Base-by-base conservation (phyloP, 1,140 invertebrate species). In the Anagrus nilaparvatae region DNA sequence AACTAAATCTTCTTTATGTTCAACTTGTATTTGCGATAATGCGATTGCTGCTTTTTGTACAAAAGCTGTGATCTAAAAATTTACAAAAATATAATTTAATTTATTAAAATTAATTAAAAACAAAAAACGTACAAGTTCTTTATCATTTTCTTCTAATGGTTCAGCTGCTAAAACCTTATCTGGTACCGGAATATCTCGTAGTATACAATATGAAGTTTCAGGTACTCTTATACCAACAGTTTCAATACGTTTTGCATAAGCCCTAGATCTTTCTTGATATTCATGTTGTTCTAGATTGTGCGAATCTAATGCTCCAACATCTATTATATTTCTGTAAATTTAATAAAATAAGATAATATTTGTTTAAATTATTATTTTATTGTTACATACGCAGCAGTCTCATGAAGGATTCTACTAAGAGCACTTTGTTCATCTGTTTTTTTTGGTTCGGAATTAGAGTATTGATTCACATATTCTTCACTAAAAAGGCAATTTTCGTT, bases 361-460 rank as follows among this genome's bases (percentile, higher is more conserved):
- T n/a, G 7, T 30, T 19, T 31, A 10, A 36, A 27, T 6, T 34
- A 19, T 3, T 13, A 19, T 13, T 9, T 7, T 21, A 21, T 24
- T 6, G 5, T 9, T 19, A 76, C 79, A 75, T 69, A 92, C 87
- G 82, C 84, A 28, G 87, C 86, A 46, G 86, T 88, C 67, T 89
- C 84, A 57, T 89, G 84, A 44, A 93, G 67, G 59, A 92, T 87
- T 67, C 80, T 78, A 59, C 80, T 88, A 19, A 92, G 69, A 12
- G 85, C 87, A 54, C 83, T 89, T 67, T 90, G 86, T 62, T 92
- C 87, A 64, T 92, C 87, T 44, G 76, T 77, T 53, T 86, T 84
- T 59, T 87, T 86, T 20, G 82, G 78, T 31, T 79, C 70, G 16
- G 77, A 76, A 55, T 71, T 77, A 13, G 71, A 66, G 61, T 76